phyloP scores from a whole-genome alignment of 2,113 vertebrate genomes.

The Eonycteris spelaea region DNA sequence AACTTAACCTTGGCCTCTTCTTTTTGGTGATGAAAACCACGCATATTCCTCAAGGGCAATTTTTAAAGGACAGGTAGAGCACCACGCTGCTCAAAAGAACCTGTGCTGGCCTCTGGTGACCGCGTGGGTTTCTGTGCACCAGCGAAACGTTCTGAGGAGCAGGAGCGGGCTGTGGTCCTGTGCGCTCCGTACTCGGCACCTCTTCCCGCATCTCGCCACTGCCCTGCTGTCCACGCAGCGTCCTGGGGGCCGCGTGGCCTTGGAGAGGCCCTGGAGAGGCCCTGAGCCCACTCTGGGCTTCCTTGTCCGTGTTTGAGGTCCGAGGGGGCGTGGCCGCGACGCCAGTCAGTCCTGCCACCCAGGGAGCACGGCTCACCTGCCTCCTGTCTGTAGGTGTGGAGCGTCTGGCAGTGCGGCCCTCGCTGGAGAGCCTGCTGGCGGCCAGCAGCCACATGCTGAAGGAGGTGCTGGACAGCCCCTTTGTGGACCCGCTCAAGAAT shows the following conservation, averaged over 20 bases:
- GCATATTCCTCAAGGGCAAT: background rate
- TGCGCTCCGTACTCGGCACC: too few relatives aligned
- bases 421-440: conserved; percentile 91
- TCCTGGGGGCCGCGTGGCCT: background rate
- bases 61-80: too few relatives aligned
- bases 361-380: background rate
- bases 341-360: background rate
- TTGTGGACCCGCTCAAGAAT: conserved; percentile 86
- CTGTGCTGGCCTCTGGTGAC: background rate
- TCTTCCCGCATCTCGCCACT: background rate
- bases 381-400: conserved; percentile 70
- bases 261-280: background rate
- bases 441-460: conserved; percentile 94
- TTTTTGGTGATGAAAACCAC: background rate
- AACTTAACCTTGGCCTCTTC: background rate
- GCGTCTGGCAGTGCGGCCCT: conserved; percentile 80
- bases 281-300: background rate
- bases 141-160: accelerated
- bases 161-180: accelerated
- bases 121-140: accelerated
- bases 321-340: background rate
- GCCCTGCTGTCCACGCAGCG: background rate
- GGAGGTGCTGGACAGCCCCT: conserved; percentile 90
- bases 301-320: background rate
- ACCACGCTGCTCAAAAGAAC: accelerated